Base-by-base conservation (phyloP, 2,888 invertebrate species). In the Mesochorus sp. region DNA sequence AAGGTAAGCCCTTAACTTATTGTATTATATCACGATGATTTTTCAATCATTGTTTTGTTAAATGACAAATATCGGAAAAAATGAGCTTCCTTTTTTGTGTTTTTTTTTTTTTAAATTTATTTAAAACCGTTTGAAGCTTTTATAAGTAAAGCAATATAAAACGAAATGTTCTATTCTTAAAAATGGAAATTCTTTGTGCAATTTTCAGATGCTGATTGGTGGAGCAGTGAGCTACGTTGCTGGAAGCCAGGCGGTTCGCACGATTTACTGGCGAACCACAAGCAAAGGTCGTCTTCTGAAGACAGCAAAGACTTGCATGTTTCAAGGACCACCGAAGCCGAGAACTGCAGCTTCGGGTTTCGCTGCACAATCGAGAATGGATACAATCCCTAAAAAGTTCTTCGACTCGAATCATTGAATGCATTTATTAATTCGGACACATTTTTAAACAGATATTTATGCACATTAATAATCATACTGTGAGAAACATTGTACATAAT, bases 211-310 rank as follows among this genome's bases (percentile, higher is more conserved):
- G 84, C 89, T 95, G 88, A 94, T 95, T 79, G 95, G 95, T 83
- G 93, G 94, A 81, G 94, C 95, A 42, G 94, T 95, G 17, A 93
- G 95, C 73, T 95, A 94, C 89, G 94, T 95, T 81, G 94, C 94
- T 57, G 95, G 95, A 57, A 93, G 95, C 76, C 94, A 95, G 85
- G 95, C 95, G 0, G 93, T 95, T 19, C 95, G 96, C 87, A 95
- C 95, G 0, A 94, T 95, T 0, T 96, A 96, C 86, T 96, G 96
- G 96, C 92, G 95, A 84, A 92, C 94, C 8, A 80, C 85, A 34
- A 84, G 81, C 64, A 85, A 85, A 12, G 88, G 88, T 19, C 85
- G 87, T 26, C 76, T 88, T 14, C 70, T 88, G 71, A 88, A 88
- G 71, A 88, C 88, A 0, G 87, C 88, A 0, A 88, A 85, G 71